phyloP scores from a whole-genome alignment of 1,140 invertebrate genomes.

The Dendrolimus kikuchii region DNA sequence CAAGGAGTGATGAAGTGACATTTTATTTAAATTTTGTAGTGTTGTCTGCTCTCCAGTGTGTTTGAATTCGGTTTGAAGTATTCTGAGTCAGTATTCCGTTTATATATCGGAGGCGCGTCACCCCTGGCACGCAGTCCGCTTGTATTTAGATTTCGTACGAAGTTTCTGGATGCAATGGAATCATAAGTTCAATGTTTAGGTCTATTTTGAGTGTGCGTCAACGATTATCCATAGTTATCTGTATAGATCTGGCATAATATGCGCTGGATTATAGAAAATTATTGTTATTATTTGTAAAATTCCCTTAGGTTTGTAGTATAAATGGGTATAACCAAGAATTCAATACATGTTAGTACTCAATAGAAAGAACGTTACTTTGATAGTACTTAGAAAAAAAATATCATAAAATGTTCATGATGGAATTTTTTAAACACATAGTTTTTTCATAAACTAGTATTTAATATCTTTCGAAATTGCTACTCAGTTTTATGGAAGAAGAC shows the following conservation, averaged over 20 bases:
- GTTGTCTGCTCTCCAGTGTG: slow-evolving; percentile 25
- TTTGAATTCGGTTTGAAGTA: slow-evolving; percentile 23
- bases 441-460: background rate
- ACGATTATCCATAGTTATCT: too few species aligned
- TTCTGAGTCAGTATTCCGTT: slow-evolving; percentile 13
- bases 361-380: background rate
- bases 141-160: slow-evolving; percentile 22
- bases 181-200: background rate
- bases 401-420: background rate
- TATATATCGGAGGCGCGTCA: slow-evolving; percentile 36
- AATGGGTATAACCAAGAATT: too few species aligned
- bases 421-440: background rate
- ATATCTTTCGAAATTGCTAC: too few species aligned
- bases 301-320: too few species aligned
- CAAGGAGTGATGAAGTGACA: slow-evolving; percentile 21
- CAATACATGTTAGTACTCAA: too few species aligned
- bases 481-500: too few species aligned
- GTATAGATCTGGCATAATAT: too few species aligned
- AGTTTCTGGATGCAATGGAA: slow-evolving; percentile 31
- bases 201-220: too few species aligned
- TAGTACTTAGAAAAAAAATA: background rate
- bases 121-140: slow-evolving; percentile 20
- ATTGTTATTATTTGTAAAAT: too few species aligned
- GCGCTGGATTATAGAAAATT: too few species aligned
- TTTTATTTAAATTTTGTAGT: too few species aligned